phyloP scores from a whole-genome alignment of 2,113 vertebrate species.

The Callipepla californica region DNA sequence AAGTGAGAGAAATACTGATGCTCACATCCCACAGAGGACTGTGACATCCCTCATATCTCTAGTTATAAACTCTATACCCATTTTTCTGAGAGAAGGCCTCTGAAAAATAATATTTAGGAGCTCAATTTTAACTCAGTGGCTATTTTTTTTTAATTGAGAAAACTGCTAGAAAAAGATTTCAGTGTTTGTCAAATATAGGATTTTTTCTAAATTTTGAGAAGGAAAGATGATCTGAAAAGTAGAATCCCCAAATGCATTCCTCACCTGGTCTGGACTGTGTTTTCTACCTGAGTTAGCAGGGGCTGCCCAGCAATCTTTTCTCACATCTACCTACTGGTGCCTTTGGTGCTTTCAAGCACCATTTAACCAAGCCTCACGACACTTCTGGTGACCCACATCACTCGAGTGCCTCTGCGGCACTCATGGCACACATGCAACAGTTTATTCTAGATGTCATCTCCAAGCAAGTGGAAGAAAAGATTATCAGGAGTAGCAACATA shows the following conservation, averaged over 20 bases:
- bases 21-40: neutral
- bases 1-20: neutral
- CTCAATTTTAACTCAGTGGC: neutral
- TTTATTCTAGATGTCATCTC: neutral
- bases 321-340: neutral
- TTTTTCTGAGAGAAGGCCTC: neutral
- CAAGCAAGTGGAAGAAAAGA: neutral
- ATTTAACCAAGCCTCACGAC: neutral
- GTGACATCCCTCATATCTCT: neutral
- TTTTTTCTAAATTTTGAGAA: accelerated
- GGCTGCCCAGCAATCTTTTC: neutral
- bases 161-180: neutral
- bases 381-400: neutral
- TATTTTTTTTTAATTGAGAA: neutral
- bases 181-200: neutral
- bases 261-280: neutral
- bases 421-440: neutral
- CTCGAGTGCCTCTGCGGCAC: neutral
- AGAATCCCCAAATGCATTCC: neutral
- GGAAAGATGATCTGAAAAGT: neutral
- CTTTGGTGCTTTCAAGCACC: neutral
- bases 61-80: neutral
- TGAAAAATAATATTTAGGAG: neutral
- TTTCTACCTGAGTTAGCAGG: neutral
- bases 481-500: neutral